A percentile compares a stretch with the other conserved stretches of the same genome.
Conservation (phyloP, 2,113 vertebrate species). For the Pluvianellus socialis region DNA sequence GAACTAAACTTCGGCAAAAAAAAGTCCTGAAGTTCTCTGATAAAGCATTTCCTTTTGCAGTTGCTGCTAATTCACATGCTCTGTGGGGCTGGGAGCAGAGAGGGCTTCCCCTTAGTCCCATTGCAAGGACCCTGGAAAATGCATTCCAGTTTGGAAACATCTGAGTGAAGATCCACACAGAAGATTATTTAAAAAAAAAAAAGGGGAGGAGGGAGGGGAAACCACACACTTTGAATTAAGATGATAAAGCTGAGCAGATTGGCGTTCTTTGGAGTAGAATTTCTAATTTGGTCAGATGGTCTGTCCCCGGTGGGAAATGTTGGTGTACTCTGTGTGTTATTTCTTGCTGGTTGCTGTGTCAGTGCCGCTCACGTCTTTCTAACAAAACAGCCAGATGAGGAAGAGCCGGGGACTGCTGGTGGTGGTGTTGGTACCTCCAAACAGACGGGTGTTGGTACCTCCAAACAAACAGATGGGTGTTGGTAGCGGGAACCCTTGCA, state of each 20-base stretch:
- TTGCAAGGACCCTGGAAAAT: neutral
- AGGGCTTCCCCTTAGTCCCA: neutral
- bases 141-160: neutral
- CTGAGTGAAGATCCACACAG: neutral
- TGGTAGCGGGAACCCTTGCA: rapidly evolving
- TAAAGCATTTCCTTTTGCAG: neutral
- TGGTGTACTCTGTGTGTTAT: rapidly evolving
- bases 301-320: neutral
- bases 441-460: neutral
- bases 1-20: neutral
- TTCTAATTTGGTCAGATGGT: neutral
- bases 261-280: neutral
- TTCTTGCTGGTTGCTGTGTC: neutral
- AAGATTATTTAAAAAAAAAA: neutral
- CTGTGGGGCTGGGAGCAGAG: neutral
- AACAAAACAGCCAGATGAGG: neutral
- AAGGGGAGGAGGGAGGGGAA: no score
- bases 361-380: rapidly evolving
- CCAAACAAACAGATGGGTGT: neutral
- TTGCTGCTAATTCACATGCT: neutral
- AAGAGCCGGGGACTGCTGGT: rapidly evolving
- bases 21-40: neutral
- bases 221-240: neutral
- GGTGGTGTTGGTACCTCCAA: neutral
- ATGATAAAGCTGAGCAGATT: neutral